Percentiles rank a stretch among this genome's conserved stretches.
Conservation (phyloP, 2,888 invertebrate species). For the Drosophila silvestris region DNA sequence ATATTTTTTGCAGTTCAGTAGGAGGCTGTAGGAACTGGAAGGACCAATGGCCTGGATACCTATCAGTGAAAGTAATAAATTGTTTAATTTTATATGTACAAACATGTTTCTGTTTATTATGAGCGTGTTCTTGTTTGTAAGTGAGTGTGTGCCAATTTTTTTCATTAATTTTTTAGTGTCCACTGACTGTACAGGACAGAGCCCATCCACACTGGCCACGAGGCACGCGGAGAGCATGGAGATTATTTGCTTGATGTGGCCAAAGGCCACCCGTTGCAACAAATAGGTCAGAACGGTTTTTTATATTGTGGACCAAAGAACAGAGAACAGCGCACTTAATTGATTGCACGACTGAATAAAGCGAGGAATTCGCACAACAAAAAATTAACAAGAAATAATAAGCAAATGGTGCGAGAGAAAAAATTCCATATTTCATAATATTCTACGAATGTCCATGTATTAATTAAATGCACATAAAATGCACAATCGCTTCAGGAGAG, state of each 20-base stretch:
- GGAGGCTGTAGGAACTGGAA: conserved; percentile 19
- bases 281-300: conserved; percentile 18
- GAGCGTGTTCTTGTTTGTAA: neutral
- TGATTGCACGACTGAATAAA: conserved; percentile 54
- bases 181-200: conserved; percentile 19
- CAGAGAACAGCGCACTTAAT: conserved; percentile 56
- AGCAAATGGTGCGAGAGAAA: neutral
- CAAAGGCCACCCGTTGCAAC: conserved; percentile 38
- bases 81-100: conserved; percentile 75
- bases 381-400: conserved; percentile 19
- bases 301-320: conserved; percentile 25
- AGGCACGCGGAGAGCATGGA: conserved; percentile 13
- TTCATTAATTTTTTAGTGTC: conserved; percentile 78
- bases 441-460: conserved; percentile 21
- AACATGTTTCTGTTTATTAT: conserved; percentile 7
- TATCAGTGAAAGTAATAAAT: conserved; percentile 79
- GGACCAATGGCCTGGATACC: conserved; percentile 65
- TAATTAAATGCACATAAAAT: conserved; percentile 18
- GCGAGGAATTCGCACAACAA: conserved; percentile 4
- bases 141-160: conserved; percentile 55
- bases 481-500: neutral
- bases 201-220: neutral
- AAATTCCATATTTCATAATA: conserved; percentile 20
- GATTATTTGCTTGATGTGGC: conserved; percentile 46
- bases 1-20: conserved; percentile 47